These are phyloP conservation scores for Junco hyemalis DNA, from an alignment of 2,113 vertebrate genomes.

Conservation along the genomic window DNA sequence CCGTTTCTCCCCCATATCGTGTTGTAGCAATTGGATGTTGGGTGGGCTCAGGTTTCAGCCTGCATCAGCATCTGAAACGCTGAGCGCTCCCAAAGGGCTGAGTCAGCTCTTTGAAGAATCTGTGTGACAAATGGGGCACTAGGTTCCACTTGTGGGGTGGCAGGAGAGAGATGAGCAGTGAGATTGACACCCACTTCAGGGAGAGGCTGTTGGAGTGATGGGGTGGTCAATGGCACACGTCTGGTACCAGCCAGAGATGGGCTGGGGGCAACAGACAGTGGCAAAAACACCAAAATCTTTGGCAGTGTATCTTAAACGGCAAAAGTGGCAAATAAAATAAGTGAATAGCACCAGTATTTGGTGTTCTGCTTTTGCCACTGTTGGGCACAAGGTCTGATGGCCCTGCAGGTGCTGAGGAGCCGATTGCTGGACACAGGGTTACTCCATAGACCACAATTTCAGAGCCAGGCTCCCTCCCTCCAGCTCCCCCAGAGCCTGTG, in stretches of 20 bases:
- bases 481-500: not conserved
- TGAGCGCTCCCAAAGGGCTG: accelerated
- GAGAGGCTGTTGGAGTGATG: not conserved
- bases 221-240: not conserved
- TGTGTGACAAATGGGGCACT: accelerated
- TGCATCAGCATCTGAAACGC: not conserved
- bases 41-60: constrained; percentile 4
- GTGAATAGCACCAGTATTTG: not conserved
- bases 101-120: not conserved
- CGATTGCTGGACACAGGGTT: not conserved
- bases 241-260: accelerated
- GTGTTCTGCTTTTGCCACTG: not conserved
- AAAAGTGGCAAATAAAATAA: not conserved
- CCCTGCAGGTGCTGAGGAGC: accelerated
- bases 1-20: not conserved
- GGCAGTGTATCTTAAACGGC: accelerated
- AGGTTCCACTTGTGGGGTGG: not conserved
- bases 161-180: not conserved
- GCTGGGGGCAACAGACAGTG: too few species aligned
- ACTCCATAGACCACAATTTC: accelerated
- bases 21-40: not conserved
- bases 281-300: not conserved
- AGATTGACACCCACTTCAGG: not conserved
- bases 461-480: not conserved
- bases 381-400: accelerated